Base-by-base conservation (phyloP, 2,888 invertebrate genomes). In the Leucoma salicis region DNA sequence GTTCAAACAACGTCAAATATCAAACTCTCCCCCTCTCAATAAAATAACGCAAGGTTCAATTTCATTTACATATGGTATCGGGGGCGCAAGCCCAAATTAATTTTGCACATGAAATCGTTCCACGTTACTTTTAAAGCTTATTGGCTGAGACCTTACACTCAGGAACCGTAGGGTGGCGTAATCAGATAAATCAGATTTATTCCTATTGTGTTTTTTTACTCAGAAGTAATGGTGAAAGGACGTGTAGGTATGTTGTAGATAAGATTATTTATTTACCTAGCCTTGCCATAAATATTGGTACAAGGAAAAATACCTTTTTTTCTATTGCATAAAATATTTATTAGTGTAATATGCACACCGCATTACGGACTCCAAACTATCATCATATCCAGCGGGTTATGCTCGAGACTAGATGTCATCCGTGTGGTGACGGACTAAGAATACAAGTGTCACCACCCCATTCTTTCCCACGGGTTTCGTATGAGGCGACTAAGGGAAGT, bases 51-150 rank as follows among this genome's bases (percentile, higher is more conserved):
- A 54, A 53, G 56, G 64, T 67, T 71, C 74, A 73, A 78, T 77
- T 73, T 73, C 72, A 78, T 78, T 78, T 78, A 71, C 78, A 77
- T 78, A 77, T 64, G 76, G 70, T 69, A 74, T 70, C 64, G 63
- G 57, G 60, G 66, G 71, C 51, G 60, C 49, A 65, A 28, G 54
- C 61, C 58, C 66, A 72, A 77, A 78, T 78, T 78, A 77, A 76
- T 76, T 78, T 78, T 65, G 66, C 66, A 66, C 66, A 58, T 54
- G 62, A 58, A 63, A 66, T 59, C 59, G 62, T 58, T 53, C 57
- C 60, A 50, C 57, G 59, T 63, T 65, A 67, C 68, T 69, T 68
- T 66, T 63, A 58, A 63, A 63, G 66, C 65, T 66, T 74, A 71
- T 74, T 71, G 67, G 60, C 43, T 56, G 61, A 53, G 55, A 59